These are phyloP conservation scores for Amia ocellicauda DNA, from an alignment of 2,113 vertebrate species.

Conservation along the genomic window DNA sequence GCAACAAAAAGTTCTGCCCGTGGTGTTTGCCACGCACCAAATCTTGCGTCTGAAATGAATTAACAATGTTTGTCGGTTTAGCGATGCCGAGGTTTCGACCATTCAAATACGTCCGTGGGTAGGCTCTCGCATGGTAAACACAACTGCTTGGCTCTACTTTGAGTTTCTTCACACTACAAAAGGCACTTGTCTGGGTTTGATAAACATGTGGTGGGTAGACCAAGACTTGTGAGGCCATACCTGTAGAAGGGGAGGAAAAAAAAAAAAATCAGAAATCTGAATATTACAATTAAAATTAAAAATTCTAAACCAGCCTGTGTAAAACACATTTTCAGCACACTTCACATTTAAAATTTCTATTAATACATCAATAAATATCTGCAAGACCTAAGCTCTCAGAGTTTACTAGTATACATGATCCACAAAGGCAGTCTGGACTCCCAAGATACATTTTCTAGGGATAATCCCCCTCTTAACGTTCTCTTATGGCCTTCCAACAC, in stretches of 20 bases:
- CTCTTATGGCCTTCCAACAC: too few species aligned
- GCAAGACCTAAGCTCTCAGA: too few species aligned
- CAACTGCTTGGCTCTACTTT: slow-evolving; percentile 97
- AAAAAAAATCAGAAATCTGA: neutral
- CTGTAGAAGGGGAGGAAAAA: slow-evolving; percentile 57
- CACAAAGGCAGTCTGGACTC: too few species aligned
- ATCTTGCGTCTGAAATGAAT: slow-evolving; percentile 82
- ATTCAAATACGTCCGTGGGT: slow-evolving; percentile 87
- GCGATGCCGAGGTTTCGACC: slow-evolving; percentile 87
- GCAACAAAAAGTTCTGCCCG: slow-evolving; percentile 78
- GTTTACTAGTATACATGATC: too few species aligned
- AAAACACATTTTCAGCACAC: too few species aligned
- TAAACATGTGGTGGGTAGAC: slow-evolving; percentile 99
- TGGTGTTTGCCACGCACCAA: slow-evolving; percentile 63
- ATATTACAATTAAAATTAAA: neutral
- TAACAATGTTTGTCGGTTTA: slow-evolving; percentile 74
- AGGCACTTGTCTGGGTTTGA: slow-evolving; percentile 99
- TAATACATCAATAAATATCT: too few species aligned
- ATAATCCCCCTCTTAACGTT: too few species aligned
- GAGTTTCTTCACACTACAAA: slow-evolving; percentile 99
- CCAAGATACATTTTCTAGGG: too few species aligned
- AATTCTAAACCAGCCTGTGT: too few species aligned
- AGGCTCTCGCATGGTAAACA: slow-evolving; percentile 91
- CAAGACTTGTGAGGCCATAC: slow-evolving; percentile 99
- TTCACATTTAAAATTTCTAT: too few species aligned